These are phyloP conservation scores for Oryctolagus cuniculus DNA, from an alignment of 2,113 vertebrate species.

Conservation along the genomic window DNA sequence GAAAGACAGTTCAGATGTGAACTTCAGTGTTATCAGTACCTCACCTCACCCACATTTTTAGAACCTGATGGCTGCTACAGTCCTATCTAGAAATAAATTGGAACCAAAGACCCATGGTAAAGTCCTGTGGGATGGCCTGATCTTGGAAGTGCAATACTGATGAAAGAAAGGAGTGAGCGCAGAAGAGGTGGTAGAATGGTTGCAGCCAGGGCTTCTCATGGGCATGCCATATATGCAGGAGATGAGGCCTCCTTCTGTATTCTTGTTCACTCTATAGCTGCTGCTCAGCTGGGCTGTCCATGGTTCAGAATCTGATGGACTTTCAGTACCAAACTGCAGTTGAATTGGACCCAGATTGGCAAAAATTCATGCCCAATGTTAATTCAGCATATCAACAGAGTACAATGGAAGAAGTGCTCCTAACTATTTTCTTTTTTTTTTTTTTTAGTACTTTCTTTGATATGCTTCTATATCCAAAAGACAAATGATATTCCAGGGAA, in stretches of 20 bases:
- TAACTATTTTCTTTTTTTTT: conserved; percentile 48
- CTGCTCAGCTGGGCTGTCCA: background rate
- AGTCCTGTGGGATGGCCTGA: background rate
- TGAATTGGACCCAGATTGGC: background rate
- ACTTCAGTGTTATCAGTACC: background rate
- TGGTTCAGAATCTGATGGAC: background rate
- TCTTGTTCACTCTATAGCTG: background rate
- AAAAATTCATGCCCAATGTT: conserved; percentile 29
- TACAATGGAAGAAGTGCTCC: background rate
- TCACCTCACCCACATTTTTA: background rate
- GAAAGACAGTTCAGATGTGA: background rate
- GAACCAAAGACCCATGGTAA: background rate
- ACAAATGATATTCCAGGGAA: conserved; percentile 64
- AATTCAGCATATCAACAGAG: background rate
- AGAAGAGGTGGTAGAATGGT: background rate
- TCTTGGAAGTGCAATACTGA: background rate
- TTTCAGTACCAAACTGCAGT: background rate
- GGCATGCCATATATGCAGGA: background rate
- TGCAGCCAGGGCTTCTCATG: background rate
- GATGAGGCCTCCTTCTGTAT: background rate
- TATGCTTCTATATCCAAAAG: conserved; percentile 59
- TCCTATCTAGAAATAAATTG: background rate
- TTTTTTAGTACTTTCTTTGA: background rate
- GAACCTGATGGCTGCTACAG: background rate
- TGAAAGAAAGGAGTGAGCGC: background rate